A percentile compares a stretch with the other conserved stretches of the same genome.
phyloP scores from a whole-genome alignment of 2,888 invertebrate species.

The Scaeva pyrastri region DNA sequence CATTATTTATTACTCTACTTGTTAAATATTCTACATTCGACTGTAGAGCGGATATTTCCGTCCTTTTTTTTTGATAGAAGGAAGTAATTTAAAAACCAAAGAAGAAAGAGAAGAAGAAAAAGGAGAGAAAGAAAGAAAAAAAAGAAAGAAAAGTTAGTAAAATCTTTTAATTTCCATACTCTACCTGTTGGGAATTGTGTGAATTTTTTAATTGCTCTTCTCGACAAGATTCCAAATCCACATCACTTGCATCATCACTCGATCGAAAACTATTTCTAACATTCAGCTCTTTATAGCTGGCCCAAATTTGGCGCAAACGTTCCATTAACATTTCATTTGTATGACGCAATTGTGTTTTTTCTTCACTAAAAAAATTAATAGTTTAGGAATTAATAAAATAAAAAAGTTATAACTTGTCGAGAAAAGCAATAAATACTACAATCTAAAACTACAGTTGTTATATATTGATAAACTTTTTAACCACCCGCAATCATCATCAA shows the following conservation, averaged over 20 bases:
- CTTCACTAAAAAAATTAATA: conserved; percentile 78
- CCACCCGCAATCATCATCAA: conserved; percentile 57
- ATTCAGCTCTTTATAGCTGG: conserved; percentile 81
- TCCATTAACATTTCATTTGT: conserved; percentile 83
- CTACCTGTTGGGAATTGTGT: conserved; percentile 72
- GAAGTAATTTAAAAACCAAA: conserved; percentile 34
- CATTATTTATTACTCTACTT: conserved; percentile 83
- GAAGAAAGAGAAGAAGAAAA: conserved; percentile 60
- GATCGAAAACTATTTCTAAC: conserved; percentile 24
- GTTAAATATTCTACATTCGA: conserved; percentile 84
- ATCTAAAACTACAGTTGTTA: conserved; percentile 7
- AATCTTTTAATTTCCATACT: conserved; percentile 61
- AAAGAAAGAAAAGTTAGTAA: conserved; percentile 77
- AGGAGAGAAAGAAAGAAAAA: conserved; percentile 66
- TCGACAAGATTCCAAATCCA: conserved; percentile 76
- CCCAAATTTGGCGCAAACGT: conserved; percentile 83
- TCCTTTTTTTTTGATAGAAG: conserved; percentile 77
- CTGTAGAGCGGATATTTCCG: conserved; percentile 84
- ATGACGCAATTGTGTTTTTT: conserved; percentile 81
- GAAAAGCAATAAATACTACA: conserved; percentile 46
- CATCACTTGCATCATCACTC: conserved; percentile 45
- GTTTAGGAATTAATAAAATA: neutral
- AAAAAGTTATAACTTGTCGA: conserved; percentile 49
- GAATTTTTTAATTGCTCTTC: conserved; percentile 79
- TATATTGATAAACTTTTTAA: conserved; percentile 47